Evolutionary conservation across 2,888 invertebrate species (phyloP).

Genomic region (Caenorhabditis sp.): DNA sequence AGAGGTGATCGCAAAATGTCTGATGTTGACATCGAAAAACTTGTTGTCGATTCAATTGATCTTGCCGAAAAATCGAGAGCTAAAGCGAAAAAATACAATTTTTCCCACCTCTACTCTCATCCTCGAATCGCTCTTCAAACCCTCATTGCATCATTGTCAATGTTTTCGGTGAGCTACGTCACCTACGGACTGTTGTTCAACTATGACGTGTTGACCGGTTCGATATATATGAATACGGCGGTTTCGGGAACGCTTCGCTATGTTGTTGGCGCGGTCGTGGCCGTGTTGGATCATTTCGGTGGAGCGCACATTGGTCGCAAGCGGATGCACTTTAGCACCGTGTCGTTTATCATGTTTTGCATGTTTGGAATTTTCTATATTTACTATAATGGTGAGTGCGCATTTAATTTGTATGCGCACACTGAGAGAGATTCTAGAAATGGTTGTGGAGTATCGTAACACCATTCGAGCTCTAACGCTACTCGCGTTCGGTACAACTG

Average conservation of each 20-base stretch:
- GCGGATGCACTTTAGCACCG: slow-evolving; percentile 50
- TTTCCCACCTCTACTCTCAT: slow-evolving; percentile 47
- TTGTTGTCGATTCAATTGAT: slow-evolving; percentile 32
- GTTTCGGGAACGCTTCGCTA: slow-evolving; percentile 61
- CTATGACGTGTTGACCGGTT: slow-evolving; percentile 57
- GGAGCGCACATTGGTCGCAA: slow-evolving; percentile 45
- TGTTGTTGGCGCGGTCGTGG: slow-evolving; percentile 51
- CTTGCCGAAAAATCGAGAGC: slow-evolving; percentile 21
- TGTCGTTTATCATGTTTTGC: slow-evolving; percentile 46
- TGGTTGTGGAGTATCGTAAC: slow-evolving; percentile 20
- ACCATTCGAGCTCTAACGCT: slow-evolving; percentile 44
- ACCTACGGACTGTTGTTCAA: slow-evolving; percentile 66
- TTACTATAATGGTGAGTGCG: slow-evolving; percentile 27
- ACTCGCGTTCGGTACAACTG: slow-evolving; percentile 54
- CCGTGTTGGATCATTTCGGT: slow-evolving; percentile 49
- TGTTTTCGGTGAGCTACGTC: slow-evolving; percentile 55
- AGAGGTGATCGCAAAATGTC: slow-evolving; percentile 6
- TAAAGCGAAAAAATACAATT: slow-evolving; percentile 51
- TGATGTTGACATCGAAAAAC: slow-evolving; percentile 25
- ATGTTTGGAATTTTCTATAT: slow-evolving; percentile 47
- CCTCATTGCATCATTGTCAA: slow-evolving; percentile 29
- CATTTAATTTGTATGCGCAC: too few relatives aligned
- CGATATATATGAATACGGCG: slow-evolving; percentile 58
- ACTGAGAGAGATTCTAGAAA: too few relatives aligned
- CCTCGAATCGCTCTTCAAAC: slow-evolving; percentile 29